A percentile compares a stretch with the other conserved stretches of the same genome.
phyloP scores from a whole-genome alignment of 2,888 invertebrate genomes.

The Carterocephalus palaemon region DNA sequence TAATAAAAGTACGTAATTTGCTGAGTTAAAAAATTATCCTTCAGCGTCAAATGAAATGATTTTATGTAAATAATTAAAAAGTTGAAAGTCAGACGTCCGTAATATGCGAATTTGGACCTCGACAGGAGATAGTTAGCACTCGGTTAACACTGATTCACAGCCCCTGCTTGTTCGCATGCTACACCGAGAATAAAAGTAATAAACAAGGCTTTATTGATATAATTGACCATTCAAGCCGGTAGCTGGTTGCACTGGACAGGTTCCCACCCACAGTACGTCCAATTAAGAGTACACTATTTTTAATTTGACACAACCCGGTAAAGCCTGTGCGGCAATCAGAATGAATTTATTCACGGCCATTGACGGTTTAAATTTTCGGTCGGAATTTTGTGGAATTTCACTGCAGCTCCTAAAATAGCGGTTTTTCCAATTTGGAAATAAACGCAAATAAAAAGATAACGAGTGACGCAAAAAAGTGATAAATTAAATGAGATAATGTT shows the following conservation, averaged over 20 bases:
- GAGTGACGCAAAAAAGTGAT: too few species aligned
- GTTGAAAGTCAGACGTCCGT: too few species aligned
- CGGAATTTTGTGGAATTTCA: slow-evolving; percentile 25
- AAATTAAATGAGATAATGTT: too few species aligned
- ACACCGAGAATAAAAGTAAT: background rate
- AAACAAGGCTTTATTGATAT: slow-evolving; percentile 15
- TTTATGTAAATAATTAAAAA: too few species aligned
- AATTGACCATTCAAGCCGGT: slow-evolving; percentile 18
- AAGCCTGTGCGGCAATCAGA: slow-evolving; percentile 18
- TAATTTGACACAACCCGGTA: slow-evolving; percentile 26
- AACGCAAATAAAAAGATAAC: background rate
- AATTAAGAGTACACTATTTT: slow-evolving; percentile 30
- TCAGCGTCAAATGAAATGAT: too few species aligned
- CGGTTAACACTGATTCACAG: too few species aligned
- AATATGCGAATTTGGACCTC: too few species aligned
- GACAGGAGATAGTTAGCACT: too few species aligned
- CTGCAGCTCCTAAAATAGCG: slow-evolving; percentile 4
- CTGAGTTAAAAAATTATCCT: too few species aligned
- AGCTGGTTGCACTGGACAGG: slow-evolving; percentile 14
- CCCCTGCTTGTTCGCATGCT: too few species aligned
- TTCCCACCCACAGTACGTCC: slow-evolving; percentile 32
- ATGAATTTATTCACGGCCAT: slow-evolving; percentile 17
- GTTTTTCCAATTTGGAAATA: background rate
- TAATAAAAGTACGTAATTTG: too few species aligned
- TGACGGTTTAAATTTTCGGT: slow-evolving; percentile 3